Base-by-base conservation (phyloP, 2,888 invertebrate species). In the Aspidiotus rigidus region DNA sequence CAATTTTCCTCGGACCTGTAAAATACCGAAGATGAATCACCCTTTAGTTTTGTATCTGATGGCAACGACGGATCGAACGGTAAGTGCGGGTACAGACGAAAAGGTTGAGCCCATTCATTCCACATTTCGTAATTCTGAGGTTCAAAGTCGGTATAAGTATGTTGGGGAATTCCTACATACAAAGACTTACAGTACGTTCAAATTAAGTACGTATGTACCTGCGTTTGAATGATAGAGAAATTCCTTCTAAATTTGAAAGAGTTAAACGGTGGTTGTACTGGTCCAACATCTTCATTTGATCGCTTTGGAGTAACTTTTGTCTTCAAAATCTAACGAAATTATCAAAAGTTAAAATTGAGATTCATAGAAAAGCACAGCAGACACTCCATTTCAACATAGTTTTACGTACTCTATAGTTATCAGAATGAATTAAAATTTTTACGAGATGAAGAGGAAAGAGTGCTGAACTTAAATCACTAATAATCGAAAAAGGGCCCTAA, bases 71-170 rank as follows among this genome's bases (percentile, higher is more conserved):
- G 89, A 79, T 94, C 93, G 78, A 89, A 92, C 0, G 96, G 96
- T 72, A 92, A 79, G 75, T 89, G 88, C 0, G 96, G 94, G 79
- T 91, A 95, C 72, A 95, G 80, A 75, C 86, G 85, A 77, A 95
- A 95, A 0, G 95, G 95, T 79, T 95, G 92, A 13, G 87, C 86
- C 88, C 90, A 90, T 74, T 89, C 87, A 77, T 95, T 95, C 94
- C 94, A 95, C 62, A 89, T 81, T 75, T 90, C 89, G 75, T 89
- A 84, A 0, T 87, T 85, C 76, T 78, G 72, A 63, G 28, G 1
- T 28, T 28, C 28, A 28, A 28, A 28, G 28, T 28, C 5, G 28
- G 28, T 28, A 28, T 28, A 74, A 70, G 53, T 64, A 70, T 62
- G 71, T 59, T 11, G 11, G 10, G 16, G n/a, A 57, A 10, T 16